Base-by-base conservation (phyloP, 2,113 vertebrate genomes). In the Turdus rufiventris region DNA sequence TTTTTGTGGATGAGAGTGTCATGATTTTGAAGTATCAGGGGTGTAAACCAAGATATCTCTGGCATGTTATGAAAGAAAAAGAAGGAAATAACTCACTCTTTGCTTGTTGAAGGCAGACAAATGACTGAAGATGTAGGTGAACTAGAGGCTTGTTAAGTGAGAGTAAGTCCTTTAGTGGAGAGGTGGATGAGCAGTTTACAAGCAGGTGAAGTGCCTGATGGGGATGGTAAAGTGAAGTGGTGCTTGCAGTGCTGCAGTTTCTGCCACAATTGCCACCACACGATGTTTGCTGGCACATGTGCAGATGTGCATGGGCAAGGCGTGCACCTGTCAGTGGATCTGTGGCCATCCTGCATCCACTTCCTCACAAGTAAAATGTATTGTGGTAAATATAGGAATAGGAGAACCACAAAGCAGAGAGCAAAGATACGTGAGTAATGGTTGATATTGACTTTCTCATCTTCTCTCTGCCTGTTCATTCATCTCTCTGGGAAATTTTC, bases 201-300 rank as follows among this genome's bases (percentile, higher is more conserved):
- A 28, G 31, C 53, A 65, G 47, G 23, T 82, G 76, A 84, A 60
- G 62, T 17, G 18, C 29, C 53, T 6, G 18, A 29, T 48, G 25
- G n/a, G 53, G 29, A 43, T 71, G 68, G 45, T n/a, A 82, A 33
- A 77, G 19, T 0, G 1, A 67, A 67, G 66, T 6, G 24, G 14
- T 70, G 58, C 38, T 77, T 80, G 45, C 79, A 72, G 28, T 9
- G 36, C 47, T 60, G 43, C n/a, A 12, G 8, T 67, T 85, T 67
- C 68, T 95, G 57, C n/a, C 40, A 6, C 74, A 67, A 5, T 48
- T 42, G 3, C 8, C 36, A 24, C 36, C 48, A 18, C 2, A 1
- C 0, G 0, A 12, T 33, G 23, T 28, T 34, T 51, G 36, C 47
- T 48, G 47, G 47, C 47, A 48, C 23, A 2, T 0, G 0, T 38